phyloP scores from a whole-genome alignment of 2,888 invertebrate genomes.

The Lutraria lutraria region DNA sequence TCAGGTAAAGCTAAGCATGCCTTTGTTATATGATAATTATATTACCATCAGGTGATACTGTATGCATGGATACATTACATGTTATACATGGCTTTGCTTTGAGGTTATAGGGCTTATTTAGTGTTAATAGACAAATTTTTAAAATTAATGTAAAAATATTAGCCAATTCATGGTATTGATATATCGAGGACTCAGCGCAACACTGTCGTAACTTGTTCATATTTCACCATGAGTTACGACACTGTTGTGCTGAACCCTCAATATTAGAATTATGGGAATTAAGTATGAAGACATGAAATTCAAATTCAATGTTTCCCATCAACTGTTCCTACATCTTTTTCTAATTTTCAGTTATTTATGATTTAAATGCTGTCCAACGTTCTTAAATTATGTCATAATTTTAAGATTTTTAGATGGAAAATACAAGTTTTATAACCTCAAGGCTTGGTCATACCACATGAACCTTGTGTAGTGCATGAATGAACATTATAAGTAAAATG shows the following conservation, averaged over 20 bases:
- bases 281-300: too few species aligned
- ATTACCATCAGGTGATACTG: not conserved
- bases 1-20: constrained; percentile 58
- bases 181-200: too few species aligned
- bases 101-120: not conserved
- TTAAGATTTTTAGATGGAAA: not conserved
- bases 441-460: not conserved
- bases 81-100: not conserved
- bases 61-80: not conserved
- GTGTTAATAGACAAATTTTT: too few species aligned
- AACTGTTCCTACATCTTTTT: too few species aligned
- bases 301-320: too few species aligned
- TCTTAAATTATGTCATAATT: not conserved
- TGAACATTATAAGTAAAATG: not conserved
- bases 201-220: too few species aligned
- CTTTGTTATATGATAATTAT: not conserved
- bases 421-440: constrained; percentile 2
- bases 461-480: not conserved
- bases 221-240: too few species aligned
- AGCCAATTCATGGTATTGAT: not conserved
- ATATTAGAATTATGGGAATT: too few species aligned
- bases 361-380: too few species aligned
- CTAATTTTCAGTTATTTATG: too few species aligned
- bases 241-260: too few species aligned
- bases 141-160: not conserved